A percentile compares a stretch with the other conserved stretches of the same genome.
Evolutionary conservation across 2,888 invertebrate genomes (phyloP).

Genomic region (Latrodectus hesperus): DNA sequence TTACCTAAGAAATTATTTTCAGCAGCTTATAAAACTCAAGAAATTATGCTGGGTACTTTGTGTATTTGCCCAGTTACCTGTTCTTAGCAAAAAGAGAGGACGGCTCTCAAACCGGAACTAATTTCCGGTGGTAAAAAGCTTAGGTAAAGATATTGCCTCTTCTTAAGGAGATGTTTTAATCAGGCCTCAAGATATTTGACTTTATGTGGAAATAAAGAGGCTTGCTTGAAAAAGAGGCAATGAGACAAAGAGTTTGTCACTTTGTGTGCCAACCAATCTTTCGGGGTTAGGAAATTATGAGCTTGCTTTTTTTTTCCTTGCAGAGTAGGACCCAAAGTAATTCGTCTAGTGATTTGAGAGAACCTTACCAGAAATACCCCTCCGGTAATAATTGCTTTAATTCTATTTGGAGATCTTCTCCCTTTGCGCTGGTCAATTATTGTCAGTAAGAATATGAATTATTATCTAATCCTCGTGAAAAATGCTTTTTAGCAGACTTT

Average conservation of each 20-base stretch:
- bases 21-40: not conserved
- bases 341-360: constrained; percentile 23
- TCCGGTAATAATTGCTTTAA: constrained; percentile 39
- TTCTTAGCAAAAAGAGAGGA: not conserved
- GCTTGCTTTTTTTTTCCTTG: not conserved
- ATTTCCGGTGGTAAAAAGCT: not conserved
- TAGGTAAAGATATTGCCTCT: constrained; percentile 13
- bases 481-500: too few relatives aligned
- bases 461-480: too few relatives aligned
- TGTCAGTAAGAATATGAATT: constrained; percentile 9
- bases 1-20: constrained; percentile 40
- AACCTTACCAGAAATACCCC: constrained; percentile 13
- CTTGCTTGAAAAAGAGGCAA: not conserved
- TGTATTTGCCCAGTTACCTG: not conserved
- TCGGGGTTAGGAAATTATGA: constrained; percentile 10
- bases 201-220: constrained; percentile 47
- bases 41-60: not conserved
- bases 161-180: constrained; percentile 50
- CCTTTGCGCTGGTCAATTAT: constrained; percentile 32
- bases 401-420: constrained; percentile 26
- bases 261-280: not conserved
- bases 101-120: not conserved
- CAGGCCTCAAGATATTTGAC: constrained; percentile 54
- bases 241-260: not conserved
- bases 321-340: constrained; percentile 2